Evolutionary conservation across 2,113 vertebrate genomes (phyloP).

Genomic region (Tamias sibiricus): DNA sequence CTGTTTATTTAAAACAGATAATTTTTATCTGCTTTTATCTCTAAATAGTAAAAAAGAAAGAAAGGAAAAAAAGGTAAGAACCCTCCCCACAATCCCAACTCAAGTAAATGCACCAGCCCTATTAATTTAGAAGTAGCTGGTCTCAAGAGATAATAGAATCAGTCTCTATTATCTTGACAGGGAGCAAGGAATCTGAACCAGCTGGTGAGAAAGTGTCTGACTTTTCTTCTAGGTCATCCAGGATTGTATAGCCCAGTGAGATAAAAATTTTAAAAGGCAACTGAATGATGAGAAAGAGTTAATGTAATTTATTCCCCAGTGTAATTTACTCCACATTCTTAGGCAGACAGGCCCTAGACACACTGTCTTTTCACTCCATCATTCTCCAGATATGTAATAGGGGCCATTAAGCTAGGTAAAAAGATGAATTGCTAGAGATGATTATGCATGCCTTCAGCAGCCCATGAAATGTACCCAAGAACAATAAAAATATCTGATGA

Average conservation of each 20-base stretch:
- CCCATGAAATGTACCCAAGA: constrained; percentile 64
- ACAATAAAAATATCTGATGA: constrained; percentile 72
- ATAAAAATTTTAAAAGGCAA: constrained; percentile 66
- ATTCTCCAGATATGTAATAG: constrained; percentile 39
- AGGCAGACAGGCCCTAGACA: constrained; percentile 45
- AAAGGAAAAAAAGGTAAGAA: not conserved
- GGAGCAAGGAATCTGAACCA: not conserved
- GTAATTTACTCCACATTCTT: constrained; percentile 45
- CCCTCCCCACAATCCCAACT: not conserved
- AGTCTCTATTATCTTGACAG: not conserved
- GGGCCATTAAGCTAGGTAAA: constrained; percentile 67
- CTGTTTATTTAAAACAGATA: not conserved
- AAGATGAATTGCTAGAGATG: constrained; percentile 48
- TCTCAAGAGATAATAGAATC: not conserved
- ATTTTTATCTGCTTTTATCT: not conserved
- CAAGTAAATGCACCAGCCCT: not conserved
- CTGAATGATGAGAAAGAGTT: constrained; percentile 55
- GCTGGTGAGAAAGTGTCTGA: not conserved
- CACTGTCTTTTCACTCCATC: constrained; percentile 61
- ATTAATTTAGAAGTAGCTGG: not conserved
- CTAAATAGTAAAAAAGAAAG: not conserved
- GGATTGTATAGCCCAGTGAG: not conserved
- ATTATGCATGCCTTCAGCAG: constrained; percentile 60
- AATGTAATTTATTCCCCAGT: constrained; percentile 30
- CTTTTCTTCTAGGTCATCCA: not conserved